These are phyloP conservation scores for Griposia aprilina DNA, from an alignment of 2,888 invertebrate genomes.

Conservation along the genomic window DNA sequence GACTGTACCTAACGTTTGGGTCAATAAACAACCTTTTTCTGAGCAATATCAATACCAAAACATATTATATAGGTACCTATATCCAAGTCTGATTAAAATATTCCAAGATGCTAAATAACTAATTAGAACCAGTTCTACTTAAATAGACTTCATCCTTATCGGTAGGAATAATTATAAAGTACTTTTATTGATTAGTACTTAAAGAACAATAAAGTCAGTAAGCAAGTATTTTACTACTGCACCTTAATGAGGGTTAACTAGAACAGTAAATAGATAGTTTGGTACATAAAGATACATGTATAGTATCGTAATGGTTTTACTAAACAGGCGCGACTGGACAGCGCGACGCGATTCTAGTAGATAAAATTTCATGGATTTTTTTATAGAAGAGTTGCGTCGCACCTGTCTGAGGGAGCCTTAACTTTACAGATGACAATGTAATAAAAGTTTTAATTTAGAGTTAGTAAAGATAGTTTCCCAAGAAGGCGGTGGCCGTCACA, in stretches of 20 bases:
- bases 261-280: neutral
- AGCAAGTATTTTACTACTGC: conserved; percentile 4
- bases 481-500: too few relatives aligned
- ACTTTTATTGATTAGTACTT: conserved; percentile 23
- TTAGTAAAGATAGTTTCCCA: neutral
- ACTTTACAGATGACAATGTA: neutral
- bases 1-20: neutral
- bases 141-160: conserved; percentile 30
- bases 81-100: neutral
- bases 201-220: conserved; percentile 11
- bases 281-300: too few relatives aligned
- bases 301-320: too few relatives aligned
- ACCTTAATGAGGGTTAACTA: neutral
- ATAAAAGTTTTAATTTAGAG: neutral
- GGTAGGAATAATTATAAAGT: conserved; percentile 22
- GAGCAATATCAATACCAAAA: neutral
- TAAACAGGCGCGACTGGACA: too few relatives aligned
- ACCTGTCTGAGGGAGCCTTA: too few relatives aligned
- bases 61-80: neutral
- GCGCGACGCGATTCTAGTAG: too few relatives aligned
- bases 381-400: too few relatives aligned
- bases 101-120: conserved; percentile 11
- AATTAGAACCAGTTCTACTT: conserved; percentile 24
- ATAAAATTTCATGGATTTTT: too few relatives aligned
- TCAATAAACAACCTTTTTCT: neutral